Base-by-base conservation (phyloP, 2,888 invertebrate species). In the Caenorhabditis afra region DNA sequence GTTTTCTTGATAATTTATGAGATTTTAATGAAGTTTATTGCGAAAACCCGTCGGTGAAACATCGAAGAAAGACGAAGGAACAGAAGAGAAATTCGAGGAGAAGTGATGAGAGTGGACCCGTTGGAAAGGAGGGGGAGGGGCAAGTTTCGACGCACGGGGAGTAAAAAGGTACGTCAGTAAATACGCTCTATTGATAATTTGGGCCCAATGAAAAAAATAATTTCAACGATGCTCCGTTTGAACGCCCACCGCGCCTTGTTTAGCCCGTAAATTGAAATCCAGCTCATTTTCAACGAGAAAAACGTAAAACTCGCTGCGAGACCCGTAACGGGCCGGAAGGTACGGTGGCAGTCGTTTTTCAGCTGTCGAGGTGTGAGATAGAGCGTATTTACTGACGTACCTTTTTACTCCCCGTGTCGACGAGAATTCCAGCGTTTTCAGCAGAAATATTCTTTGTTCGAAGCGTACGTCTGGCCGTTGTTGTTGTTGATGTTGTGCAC, bases 401-500 rank as follows among this genome's bases (percentile, higher is more conserved):
- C n/a, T n/a, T n/a, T n/a, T n/a, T n/a, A 37, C 5, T 37, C 45
- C 61, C 70, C 70, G 61, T 61, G 39, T 23, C 45, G 55, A 52
- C 58, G 58, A 65, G 65, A 44, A 53, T 20, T 12, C 23, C 39
- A 55, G 23, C n/a, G 22, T 5, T 35, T 23, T 37, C 45, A 79
- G 47, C 79, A 79, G 47, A 79, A 79, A 37, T 79, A 79, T 22
- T 79, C 79, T 37, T 79, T 79, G 58, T 44, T 74, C 12, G 79
- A 75, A 3, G 70, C 52, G 47, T 70, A 57, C 61, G 53, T 70
- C 3, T 65, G 41, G 47, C 64, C 67, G 49, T 73, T 79, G 49
- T 73, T 79, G 53, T 79, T 79, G 47, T 70, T 64, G n/a, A 20
- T 14, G 58, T 62, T 73, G 41, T 74, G 64, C 4, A 79, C 79